phyloP scores from a whole-genome alignment of 2,113 vertebrate genomes.

The Chloropsis hardwickii region DNA sequence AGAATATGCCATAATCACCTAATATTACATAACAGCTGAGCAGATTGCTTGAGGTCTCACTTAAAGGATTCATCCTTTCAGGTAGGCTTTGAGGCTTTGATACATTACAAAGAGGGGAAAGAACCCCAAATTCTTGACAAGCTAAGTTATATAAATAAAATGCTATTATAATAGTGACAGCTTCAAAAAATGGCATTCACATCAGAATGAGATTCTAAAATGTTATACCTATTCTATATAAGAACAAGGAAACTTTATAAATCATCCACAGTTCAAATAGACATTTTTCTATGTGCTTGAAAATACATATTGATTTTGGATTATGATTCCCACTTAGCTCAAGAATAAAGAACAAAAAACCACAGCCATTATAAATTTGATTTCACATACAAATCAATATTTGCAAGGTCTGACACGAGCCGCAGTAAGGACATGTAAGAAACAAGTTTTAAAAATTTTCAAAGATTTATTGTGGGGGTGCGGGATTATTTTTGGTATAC shows the following conservation, averaged over 20 bases:
- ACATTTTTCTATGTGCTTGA: neutral
- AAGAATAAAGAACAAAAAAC: neutral
- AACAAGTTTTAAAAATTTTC: neutral
- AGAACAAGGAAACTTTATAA: neutral
- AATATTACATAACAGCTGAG: neutral
- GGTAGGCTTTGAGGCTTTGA: neutral
- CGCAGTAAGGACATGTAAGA: neutral
- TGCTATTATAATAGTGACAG: neutral
- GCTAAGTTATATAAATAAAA: neutral
- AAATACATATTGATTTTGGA: slow-evolving; percentile 42
- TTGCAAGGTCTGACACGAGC: neutral
- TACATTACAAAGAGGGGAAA: neutral
- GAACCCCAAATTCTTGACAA: neutral
- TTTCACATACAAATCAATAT: slow-evolving; percentile 11
- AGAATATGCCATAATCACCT: neutral
- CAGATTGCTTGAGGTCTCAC: neutral
- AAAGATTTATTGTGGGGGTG: neutral
- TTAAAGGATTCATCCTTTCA: neutral
- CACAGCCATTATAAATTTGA: neutral
- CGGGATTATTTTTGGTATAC: neutral
- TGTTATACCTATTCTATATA: neutral
- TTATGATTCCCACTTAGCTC: slow-evolving; percentile 27
- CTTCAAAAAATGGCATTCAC: neutral
- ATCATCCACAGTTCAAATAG: neutral
- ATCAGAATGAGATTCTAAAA: neutral